Evolutionary conservation across 2,888 invertebrate species (phyloP), one percentile per base, ranked within the genome.

Genomic region (Sepiola atlantica): DNA sequence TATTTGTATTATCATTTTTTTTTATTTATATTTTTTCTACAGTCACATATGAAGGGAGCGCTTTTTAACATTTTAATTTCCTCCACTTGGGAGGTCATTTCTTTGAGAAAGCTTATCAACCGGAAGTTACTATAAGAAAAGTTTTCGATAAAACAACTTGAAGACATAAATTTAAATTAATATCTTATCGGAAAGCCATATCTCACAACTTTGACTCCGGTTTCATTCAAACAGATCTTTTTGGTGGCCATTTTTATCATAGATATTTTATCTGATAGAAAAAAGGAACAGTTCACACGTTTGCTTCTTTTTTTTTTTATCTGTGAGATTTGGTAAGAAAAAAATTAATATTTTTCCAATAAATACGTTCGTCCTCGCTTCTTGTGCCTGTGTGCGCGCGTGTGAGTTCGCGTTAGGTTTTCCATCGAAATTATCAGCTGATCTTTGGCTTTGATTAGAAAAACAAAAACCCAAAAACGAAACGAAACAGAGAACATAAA

Each of bases 121-220:
- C 45, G 45, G 45, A 45, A 45, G 45, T 45, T 45, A 2, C 45
- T 45, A 45, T 4, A 45, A 45, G 45, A 45, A 45, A 45, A 2
- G 45, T 45, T 45, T 77, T 16, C 18, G n/a, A 77, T 77, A 77
- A 77, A 77, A 77, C n/a, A 21, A n/a, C 77, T 32, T 77, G 16
- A n/a, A 77, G n/a, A n/a, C n/a, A 77, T 77, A 77, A 77, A 77
- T 77, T 21, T 77, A 77, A 77, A 77, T 77, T 77, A 77, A 77
- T 77, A 77, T 77, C 77, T 77, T 77, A 77, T 77, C 77, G n/a
- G 77, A n/a, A n/a, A n/a, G n/a, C n/a, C n/a, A 77, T n/a, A 77
- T 77, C 77, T n/a, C 77, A 77, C 14, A 77, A 77, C 77, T n/a
- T 77, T n/a, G 77, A 77, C 77, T 77, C 16, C n/a, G 45, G n/a